phyloP scores from a whole-genome alignment of 92 coral and sea anemone species.

The Palythoa heliodiscus region DNA sequence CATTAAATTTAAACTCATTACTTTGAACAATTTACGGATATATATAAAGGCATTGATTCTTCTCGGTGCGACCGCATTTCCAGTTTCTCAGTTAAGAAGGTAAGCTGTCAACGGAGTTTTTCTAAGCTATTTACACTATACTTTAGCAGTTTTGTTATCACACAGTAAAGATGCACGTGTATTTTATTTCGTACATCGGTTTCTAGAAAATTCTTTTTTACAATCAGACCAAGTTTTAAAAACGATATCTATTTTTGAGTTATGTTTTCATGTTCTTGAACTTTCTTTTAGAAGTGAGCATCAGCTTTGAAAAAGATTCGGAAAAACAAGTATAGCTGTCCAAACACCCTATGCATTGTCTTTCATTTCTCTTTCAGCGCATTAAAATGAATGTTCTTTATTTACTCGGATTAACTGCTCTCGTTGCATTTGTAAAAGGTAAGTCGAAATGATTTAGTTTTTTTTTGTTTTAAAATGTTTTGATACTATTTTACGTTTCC shows the following conservation, averaged over 20 bases:
- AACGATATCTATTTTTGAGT: not conserved
- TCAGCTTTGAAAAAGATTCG: not conserved
- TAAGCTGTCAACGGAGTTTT: not conserved
- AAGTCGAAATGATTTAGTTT: not conserved
- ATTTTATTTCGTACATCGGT: not conserved
- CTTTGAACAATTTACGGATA: conserved; percentile 18
- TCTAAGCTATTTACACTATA: no score
- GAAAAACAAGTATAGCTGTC: not conserved
- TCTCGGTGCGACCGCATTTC: not conserved
- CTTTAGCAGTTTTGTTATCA: not conserved
- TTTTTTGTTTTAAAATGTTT: no score
- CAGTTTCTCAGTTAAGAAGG: not conserved
- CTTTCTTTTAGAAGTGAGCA: not conserved
- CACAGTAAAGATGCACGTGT: not conserved
- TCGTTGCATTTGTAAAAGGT: conserved; percentile 26
- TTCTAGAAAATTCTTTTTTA: not conserved
- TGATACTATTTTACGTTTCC: no score
- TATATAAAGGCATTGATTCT: not conserved
- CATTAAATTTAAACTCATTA: not conserved
- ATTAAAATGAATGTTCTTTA: conserved; percentile 22
- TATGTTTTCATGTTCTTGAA: not conserved
- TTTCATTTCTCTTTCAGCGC: not conserved
- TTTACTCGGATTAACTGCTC: conserved; percentile 7
- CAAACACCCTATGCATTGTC: not conserved
- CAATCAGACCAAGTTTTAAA: not conserved